Evolutionary conservation across 2,888 invertebrate species (phyloP).

Genomic region (Dichetophora obliterata): DNA sequence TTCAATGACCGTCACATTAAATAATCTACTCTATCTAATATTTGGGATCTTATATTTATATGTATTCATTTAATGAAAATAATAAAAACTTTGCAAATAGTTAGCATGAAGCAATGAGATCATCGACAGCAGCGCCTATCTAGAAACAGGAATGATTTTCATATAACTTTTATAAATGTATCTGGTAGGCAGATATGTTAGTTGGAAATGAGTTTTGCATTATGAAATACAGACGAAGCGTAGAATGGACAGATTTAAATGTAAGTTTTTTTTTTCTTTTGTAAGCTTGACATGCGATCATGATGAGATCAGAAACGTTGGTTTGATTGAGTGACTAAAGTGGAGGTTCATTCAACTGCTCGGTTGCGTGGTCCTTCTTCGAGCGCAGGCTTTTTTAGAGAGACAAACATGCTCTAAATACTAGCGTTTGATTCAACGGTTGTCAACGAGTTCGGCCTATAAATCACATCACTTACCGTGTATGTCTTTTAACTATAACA

Average conservation of each 20-base stretch:
- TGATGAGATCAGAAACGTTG: background rate
- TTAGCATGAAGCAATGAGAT: slow-evolving; percentile 38
- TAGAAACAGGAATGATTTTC: background rate
- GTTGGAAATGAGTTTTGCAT: background rate
- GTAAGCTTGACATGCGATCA: slow-evolving; percentile 2
- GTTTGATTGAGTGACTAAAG: too few relatives aligned
- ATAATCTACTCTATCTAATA: too few relatives aligned
- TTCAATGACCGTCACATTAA: too few relatives aligned
- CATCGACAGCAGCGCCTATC: slow-evolving; percentile 11
- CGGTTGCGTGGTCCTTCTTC: too few relatives aligned
- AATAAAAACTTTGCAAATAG: slow-evolving; percentile 3
- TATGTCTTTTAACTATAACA: too few relatives aligned
- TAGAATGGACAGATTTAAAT: background rate
- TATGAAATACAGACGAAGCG: slow-evolving; percentile 32
- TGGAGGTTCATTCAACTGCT: slow-evolving; percentile 1
- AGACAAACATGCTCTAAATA: too few relatives aligned
- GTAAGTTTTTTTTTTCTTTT: background rate
- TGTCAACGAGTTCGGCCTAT: too few relatives aligned
- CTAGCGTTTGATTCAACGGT: too few relatives aligned
- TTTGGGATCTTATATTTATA: too few relatives aligned
- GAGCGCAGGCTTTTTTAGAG: too few relatives aligned
- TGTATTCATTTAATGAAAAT: background rate
- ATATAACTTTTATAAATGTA: background rate
- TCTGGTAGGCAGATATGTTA: too few relatives aligned
- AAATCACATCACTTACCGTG: background rate